Evolutionary conservation across 1,140 invertebrate genomes (phyloP), one percentile per base, ranked within the genome.

Genomic region (Drosophila suzukii): DNA sequence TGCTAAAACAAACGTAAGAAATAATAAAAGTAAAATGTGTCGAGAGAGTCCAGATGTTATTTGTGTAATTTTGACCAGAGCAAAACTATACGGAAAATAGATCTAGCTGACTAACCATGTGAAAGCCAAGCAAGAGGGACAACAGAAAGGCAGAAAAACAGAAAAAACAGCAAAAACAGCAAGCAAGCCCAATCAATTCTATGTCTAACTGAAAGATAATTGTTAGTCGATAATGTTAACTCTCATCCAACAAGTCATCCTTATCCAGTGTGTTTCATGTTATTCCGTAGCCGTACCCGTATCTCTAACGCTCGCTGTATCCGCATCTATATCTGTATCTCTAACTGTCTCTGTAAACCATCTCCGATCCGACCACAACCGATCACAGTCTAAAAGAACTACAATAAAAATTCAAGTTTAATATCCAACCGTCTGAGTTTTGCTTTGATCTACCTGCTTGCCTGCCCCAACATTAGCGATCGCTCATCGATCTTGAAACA

Each of bases 51-150:
- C 56, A 81, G 84, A 76, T 85, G 73, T 84, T 89, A 89, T 89
- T 89, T 78, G 79, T 78, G 77, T 89, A 81, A 75, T 89, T 89
- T 90, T 89, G 84, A 89, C 84, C 32, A 78, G 84, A 63, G 84
- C 84, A 89, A 89, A 89, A 89, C 74, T 84, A 84, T 84, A 78
- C 78, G 66, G 57, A 34, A 89, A 89, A 84, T 83, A 88, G n/a
- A 57, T 71, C 67, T 71, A 71, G 65, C 24, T 41, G 66, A 55
- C 65, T 27, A 39, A 49, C 24, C 74, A 75, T 59, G 39, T 78
- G 41, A 57, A 77, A 71, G 43, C 34, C 41, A 59, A 57, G 20
- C 30, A 58, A 70, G 30, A 55, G 55, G 39, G 76, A 38, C 47
- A 54, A 75, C 13, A 44, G 27, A 15, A 43, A 59, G 54, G 66